These are phyloP conservation scores for Gambelia wislizenii DNA, from an alignment of 2,797 vertebrate species.

Conservation along the genomic window DNA sequence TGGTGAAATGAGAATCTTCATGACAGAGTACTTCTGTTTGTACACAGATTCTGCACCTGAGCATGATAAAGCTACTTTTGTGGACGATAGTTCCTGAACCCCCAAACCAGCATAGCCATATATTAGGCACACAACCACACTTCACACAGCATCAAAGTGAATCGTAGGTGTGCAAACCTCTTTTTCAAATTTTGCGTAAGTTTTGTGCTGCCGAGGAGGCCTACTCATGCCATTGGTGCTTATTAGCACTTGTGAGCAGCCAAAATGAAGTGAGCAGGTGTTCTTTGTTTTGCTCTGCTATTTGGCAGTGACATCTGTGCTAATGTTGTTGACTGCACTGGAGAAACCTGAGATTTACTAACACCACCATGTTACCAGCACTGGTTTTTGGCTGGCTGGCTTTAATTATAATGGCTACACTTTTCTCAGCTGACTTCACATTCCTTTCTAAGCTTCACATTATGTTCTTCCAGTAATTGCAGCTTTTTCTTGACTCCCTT, in stretches of 20 bases:
- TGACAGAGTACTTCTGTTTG: background rate
- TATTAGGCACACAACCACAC: too few species aligned
- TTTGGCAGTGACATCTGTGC: slow-evolving; percentile 33
- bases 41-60: too few species aligned
- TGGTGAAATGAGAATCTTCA: background rate
- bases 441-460: slow-evolving; percentile 40
- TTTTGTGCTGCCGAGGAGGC: background rate
- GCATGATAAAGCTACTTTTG: too few species aligned
- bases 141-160: too few species aligned
- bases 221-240: background rate
- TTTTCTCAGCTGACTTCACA: slow-evolving; percentile 53
- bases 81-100: background rate
- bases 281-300: slow-evolving; percentile 3
- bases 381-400: slow-evolving; percentile 36
- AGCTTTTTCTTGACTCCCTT: slow-evolving; percentile 44
- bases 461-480: slow-evolving; percentile 49
- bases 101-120: too few species aligned
- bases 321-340: slow-evolving; percentile 28
- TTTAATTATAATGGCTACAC: slow-evolving; percentile 48
- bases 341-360: slow-evolving; percentile 37
- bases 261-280: slow-evolving; percentile 7
- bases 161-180: background rate
- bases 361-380: slow-evolving; percentile 11
- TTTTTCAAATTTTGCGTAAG: background rate
- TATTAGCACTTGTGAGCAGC: background rate